Evolutionary conservation across 2,797 vertebrate species (phyloP), one percentile per base, ranked within the genome.

Genomic region (Serranus cabrilla): DNA sequence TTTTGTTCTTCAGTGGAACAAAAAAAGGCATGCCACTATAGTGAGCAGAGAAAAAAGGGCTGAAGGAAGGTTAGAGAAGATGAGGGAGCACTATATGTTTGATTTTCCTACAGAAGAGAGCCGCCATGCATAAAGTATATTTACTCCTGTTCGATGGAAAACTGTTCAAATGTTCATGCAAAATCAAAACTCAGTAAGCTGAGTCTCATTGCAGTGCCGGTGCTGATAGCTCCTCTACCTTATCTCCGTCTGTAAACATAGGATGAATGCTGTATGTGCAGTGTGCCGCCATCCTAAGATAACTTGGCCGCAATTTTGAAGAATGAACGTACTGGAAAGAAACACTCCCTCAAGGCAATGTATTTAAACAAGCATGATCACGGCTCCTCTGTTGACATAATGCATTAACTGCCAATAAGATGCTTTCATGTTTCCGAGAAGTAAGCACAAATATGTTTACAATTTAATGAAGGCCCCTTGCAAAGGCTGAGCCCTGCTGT

Each of bases 1-100:
- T 88, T 91, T 91, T 90, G 78, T 90, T 91, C 74, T 83, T 82
- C 59, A 18, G 78, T 21, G 72, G 55, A 82, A 80, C 37, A 74
- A 83, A 83, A 70, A 20, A 71, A 71, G 83, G 75, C 72, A 78
- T 23, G 37, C 56, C 46, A 39, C 83, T 58, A 87, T 85, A 80
- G 80, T 69, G 74, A 72, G 81, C 54, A 81, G 76, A 80, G 76
- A 89, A 79, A 76, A 67, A 72, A 64, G 39, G 62, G 20, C 58
- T 37, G 57, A 59, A 69, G 50, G 54, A 60, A 71, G 57, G 57
- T n/a, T 18, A 79, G 39, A 42, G 52, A 23, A 42, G 62, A 58
- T 58, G 34, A 60, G 50, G 20, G 43, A 23, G 52, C n/a, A 51
- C 20, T 50, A 16, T 55, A 71, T 27, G 69, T 55, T 66, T 64